Conservation (phyloP, 2,113 vertebrate species). For the Etheostoma cragini region DNA sequence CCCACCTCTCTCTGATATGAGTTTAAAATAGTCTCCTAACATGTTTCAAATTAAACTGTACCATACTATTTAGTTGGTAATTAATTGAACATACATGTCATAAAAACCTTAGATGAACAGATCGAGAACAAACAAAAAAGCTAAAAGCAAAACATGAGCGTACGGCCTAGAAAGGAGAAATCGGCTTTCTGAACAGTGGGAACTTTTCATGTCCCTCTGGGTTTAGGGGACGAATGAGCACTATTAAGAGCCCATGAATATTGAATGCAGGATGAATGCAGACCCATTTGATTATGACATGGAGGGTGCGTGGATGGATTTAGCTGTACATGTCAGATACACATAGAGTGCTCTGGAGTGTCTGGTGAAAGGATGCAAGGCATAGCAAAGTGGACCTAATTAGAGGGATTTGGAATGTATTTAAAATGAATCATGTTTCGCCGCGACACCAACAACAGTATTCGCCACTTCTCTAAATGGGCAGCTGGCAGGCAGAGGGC, state of each 20-base stretch:
- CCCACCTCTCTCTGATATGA: neutral
- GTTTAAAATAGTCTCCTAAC: constrained; percentile 15
- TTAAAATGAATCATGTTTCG: constrained; percentile 66
- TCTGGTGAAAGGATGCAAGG: constrained; percentile 57
- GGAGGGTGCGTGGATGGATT: constrained; percentile 43
- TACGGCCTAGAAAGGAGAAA: neutral
- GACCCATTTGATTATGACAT: constrained; percentile 67
- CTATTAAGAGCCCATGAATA: constrained; percentile 71
- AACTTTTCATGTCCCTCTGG: constrained; percentile 46
- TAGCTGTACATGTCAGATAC: constrained; percentile 39
- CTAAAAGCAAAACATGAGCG: neutral
- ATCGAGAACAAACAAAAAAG: constrained; percentile 1
- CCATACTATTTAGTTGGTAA: neutral
- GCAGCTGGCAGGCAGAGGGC: constrained; percentile 71
- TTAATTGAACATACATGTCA: neutral
- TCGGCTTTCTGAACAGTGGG: neutral
- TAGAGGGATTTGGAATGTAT: constrained; percentile 58
- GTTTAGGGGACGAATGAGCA: constrained; percentile 44
- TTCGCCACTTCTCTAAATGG: constrained; percentile 68
- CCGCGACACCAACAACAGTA: constrained; percentile 57
- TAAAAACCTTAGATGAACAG: neutral
- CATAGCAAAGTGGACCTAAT: constrained; percentile 69
- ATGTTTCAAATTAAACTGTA: constrained; percentile 3
- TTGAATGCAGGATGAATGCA: constrained; percentile 71
- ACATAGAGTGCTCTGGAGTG: constrained; percentile 57